Evolutionary conservation across 2,888 invertebrate species (phyloP).

Genomic region (Tetranychus piercei): DNA sequence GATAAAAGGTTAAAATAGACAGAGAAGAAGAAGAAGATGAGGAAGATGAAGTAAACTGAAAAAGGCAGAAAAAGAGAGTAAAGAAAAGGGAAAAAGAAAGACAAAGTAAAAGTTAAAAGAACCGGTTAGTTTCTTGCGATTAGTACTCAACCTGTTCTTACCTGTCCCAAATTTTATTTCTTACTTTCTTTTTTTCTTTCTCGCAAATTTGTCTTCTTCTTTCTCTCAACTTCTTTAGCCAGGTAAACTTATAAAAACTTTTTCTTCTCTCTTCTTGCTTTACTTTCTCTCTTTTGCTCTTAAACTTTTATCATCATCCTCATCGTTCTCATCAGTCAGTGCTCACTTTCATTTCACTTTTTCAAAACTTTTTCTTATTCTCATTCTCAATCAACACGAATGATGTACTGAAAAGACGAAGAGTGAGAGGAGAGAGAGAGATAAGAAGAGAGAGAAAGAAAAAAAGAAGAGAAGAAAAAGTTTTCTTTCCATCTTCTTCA

Average conservation of each 20-base stretch:
- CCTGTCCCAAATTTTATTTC: neutral
- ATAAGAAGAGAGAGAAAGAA: neutral
- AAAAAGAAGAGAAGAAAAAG: neutral
- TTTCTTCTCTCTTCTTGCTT: neutral
- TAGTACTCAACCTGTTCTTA: neutral
- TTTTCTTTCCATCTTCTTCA: neutral
- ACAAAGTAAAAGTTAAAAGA: neutral
- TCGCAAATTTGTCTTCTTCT: neutral
- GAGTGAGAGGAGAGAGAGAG: slow-evolving; percentile 6
- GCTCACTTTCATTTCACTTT: neutral
- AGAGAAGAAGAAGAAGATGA: slow-evolving; percentile 2
- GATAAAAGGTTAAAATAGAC: neutral
- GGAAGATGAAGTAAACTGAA: neutral
- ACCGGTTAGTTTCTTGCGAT: neutral
- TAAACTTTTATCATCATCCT: neutral
- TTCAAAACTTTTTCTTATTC: neutral
- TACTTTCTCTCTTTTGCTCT: slow-evolving; percentile 6
- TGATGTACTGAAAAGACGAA: slow-evolving; percentile 2
- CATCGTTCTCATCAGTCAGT: neutral
- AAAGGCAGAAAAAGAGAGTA: neutral
- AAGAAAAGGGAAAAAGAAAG: neutral
- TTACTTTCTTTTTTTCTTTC: neutral
- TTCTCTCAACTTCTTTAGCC: no score
- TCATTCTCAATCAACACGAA: neutral
- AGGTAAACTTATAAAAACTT: no score